Percentiles rank a stretch among this genome's conserved stretches.
These are phyloP conservation scores for Yponomeuta malinellus DNA, from an alignment of 2,888 invertebrate species.

Conservation along the genomic window DNA sequence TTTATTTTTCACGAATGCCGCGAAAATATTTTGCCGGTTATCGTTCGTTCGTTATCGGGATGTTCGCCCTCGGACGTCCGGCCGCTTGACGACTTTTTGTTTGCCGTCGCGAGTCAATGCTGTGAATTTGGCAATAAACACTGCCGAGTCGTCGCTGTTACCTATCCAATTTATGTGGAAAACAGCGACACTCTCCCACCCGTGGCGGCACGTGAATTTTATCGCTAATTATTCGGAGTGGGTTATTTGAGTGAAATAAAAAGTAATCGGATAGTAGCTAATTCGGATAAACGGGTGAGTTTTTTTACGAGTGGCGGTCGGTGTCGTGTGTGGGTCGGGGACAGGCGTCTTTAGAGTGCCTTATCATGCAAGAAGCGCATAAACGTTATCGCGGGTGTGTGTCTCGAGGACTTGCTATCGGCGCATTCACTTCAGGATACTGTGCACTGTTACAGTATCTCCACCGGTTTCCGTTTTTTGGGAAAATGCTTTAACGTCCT, in stretches of 20 bases:
- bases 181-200: conserved; percentile 31
- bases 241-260: conserved; percentile 51
- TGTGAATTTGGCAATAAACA: conserved; percentile 73
- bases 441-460: conserved; percentile 27
- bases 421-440: conserved; percentile 33
- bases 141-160: conserved; percentile 42
- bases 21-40: conserved; percentile 61
- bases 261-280: conserved; percentile 52
- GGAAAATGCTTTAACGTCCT: background rate
- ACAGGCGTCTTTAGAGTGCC: conserved; percentile 46
- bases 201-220: conserved; percentile 34
- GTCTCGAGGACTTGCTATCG: conserved; percentile 43
- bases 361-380: conserved; percentile 60
- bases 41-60: conserved; percentile 36
- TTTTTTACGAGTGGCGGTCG: conserved; percentile 50
- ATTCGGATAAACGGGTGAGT: conserved; percentile 57
- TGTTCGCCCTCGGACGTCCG: conserved; percentile 52
- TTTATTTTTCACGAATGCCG: conserved; percentile 73
- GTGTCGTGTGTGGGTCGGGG: conserved; percentile 37
- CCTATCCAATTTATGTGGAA: conserved; percentile 51
- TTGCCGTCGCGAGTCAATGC: conserved; percentile 55
- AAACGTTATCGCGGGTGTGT: conserved; percentile 50
- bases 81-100: conserved; percentile 51
- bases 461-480: conserved; percentile 1
- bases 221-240: conserved; percentile 57